A percentile compares a stretch with the other conserved stretches of the same genome.
These are phyloP conservation scores for Penelope pileata DNA, from an alignment of 2,113 vertebrate species.

Conservation along the genomic window DNA sequence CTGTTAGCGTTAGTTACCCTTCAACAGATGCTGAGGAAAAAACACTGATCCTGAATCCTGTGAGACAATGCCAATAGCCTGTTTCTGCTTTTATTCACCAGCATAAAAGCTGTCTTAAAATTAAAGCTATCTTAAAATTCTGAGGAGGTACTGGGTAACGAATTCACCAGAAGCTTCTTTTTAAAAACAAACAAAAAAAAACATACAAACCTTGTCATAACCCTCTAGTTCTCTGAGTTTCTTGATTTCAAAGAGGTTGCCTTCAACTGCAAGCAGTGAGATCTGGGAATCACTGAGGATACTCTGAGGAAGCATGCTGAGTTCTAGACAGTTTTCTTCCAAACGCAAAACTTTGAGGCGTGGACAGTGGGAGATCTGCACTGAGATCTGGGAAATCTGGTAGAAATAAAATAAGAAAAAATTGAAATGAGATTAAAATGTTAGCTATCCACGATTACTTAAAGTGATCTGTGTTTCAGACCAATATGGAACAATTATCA, in stretches of 20 bases:
- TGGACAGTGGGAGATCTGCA: conserved; percentile 86
- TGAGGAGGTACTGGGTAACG: neutral
- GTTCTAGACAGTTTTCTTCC: conserved; percentile 97
- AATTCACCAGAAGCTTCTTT: neutral
- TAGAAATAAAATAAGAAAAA: neutral
- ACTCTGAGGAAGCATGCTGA: conserved; percentile 88
- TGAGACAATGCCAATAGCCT: neutral
- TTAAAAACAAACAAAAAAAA: neutral
- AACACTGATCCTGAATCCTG: neutral
- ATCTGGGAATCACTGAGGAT: conserved; percentile 92
- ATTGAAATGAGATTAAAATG: neutral
- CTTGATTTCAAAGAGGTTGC: conserved; percentile 97
- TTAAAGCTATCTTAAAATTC: too few species aligned
- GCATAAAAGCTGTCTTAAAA: neutral
- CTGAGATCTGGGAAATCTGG: conserved; percentile 90
- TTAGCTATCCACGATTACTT: neutral
- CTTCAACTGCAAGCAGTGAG: conserved; percentile 94
- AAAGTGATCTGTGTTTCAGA: neutral
- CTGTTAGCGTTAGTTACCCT: neutral
- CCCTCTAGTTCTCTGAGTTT: conserved; percentile 90
- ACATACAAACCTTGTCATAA: conserved; percentile 89
- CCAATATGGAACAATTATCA: neutral
- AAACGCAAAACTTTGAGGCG: conserved; percentile 95
- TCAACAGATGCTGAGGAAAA: neutral
- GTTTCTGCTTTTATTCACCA: neutral